phyloP scores from a whole-genome alignment of 2,113 vertebrate species.

The Sitta europaea region DNA sequence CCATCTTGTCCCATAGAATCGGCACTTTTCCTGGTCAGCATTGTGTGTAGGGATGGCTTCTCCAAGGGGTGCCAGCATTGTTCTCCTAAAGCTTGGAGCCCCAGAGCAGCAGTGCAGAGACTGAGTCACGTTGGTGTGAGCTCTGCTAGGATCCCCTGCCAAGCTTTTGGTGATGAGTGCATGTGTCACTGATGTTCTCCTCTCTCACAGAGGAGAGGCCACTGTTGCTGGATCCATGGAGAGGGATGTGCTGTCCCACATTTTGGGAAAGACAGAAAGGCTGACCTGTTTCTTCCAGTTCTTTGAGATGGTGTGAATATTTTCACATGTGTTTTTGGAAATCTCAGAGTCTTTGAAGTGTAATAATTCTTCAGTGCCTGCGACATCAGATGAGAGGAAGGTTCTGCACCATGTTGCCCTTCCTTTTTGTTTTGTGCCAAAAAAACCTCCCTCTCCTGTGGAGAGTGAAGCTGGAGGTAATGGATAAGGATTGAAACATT shows the following conservation, averaged over 20 bases:
- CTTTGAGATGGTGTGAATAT: background rate
- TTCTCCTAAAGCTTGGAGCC: slow-evolving; percentile 1
- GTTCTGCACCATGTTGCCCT: background rate
- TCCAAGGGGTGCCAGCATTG: slow-evolving; percentile 41
- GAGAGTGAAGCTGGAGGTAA: background rate
- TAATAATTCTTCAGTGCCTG: background rate
- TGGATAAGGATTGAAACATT: background rate
- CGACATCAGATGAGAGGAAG: background rate
- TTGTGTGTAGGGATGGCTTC: background rate
- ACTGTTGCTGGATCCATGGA: rapidly evolving
- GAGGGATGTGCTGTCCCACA: background rate
- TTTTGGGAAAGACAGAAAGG: background rate
- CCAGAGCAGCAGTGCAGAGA: background rate
- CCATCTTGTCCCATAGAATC: background rate
- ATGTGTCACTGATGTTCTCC: background rate
- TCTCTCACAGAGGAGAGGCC: background rate
- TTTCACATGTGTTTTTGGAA: background rate
- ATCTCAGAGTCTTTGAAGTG: background rate
- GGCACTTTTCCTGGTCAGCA: background rate
- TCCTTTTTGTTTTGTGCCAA: background rate
- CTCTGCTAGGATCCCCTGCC: background rate
- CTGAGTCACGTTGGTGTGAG: background rate
- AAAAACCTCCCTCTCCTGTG: background rate
- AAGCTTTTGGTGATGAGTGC: background rate
- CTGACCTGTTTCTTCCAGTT: background rate